Conservation (phyloP, 2,797 vertebrate genomes). For the Buphagus erythrorhynchus region DNA sequence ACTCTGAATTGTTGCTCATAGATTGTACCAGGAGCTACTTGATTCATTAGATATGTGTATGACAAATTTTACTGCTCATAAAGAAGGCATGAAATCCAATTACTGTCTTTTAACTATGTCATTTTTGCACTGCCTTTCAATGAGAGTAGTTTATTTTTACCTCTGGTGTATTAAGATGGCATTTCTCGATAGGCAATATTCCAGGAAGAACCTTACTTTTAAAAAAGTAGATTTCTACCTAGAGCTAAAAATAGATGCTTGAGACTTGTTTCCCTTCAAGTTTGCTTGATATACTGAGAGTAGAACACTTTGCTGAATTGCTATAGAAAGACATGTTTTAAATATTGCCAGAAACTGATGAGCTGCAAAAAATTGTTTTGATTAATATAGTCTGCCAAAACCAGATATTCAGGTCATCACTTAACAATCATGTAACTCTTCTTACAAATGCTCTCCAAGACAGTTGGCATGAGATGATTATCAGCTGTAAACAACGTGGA, state of each 20-base stretch:
- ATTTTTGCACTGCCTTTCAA: neutral
- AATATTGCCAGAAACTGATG: neutral
- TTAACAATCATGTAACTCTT: neutral
- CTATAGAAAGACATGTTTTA: neutral
- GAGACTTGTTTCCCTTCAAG: neutral
- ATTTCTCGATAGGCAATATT: neutral
- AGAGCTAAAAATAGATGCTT: neutral
- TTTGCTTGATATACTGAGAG: neutral
- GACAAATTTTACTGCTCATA: neutral
- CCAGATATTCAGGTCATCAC: neutral
- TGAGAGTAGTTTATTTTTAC: neutral
- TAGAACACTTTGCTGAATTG: neutral
- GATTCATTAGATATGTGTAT: neutral
- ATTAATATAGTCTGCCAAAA: neutral
- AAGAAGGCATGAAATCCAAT: neutral
- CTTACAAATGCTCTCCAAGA: neutral
- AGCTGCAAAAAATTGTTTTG: neutral
- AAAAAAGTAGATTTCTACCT: neutral
- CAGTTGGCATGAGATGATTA: neutral
- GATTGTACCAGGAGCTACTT: neutral
- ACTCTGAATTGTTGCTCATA: neutral
- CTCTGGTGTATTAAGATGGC: neutral
- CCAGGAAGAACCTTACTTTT: neutral
- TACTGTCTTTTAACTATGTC: neutral
- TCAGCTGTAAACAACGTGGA: neutral